Evolutionary conservation across 2,888 invertebrate genomes (phyloP), one percentile per base, ranked within the genome.

Genomic region (Nebria salina): DNA sequence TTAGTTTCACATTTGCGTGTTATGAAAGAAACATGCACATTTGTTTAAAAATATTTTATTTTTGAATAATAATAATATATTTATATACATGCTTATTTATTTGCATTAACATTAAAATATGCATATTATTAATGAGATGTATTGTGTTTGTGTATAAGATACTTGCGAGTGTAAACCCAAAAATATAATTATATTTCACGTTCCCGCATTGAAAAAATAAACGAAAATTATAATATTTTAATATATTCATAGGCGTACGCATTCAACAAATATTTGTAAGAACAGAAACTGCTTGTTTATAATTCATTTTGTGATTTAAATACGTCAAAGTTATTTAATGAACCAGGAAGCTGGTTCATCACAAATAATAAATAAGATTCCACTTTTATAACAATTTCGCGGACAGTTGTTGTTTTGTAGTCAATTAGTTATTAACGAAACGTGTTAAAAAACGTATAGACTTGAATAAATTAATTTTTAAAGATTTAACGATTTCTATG

Each of bases 21-120:
- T 73, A 72, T 75, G 54, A 54, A 54, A 13, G 13, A 54, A 54
- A 54, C 13, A 54, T 54, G 8, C 13, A 7, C 13, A 54, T 54
- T 8, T 54, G 54, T 54, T 54, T 54, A 54, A 54, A 54, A 54
- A 54, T 54, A 54, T 54, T 9, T 74, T 42, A 74, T 41, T n/a
- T 25, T 34, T 74, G 13, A n/a, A 74, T 72, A 64, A 54, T 72
- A 64, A 54, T 64, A 64, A 68, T 68, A 68, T 26, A 68, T 68
- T 25, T 26, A 68, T 68, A 68, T 74, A 74, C 42, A 74, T 74
- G 42, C 15, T 34, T 76, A 68, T 76, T 20, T 76, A 68, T 76
- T 20, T 76, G 42, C 70, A 76, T 70, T 20, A 65, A 65, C 41
- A 76, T 76, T 65, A 65, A 76, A 76, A 43, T 68, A 68, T 68